Percentiles rank a stretch among this genome's conserved stretches.
These are phyloP conservation scores for Synaphobranchus kaupii DNA, from an alignment of 2,797 vertebrate species.

Conservation along the genomic window DNA sequence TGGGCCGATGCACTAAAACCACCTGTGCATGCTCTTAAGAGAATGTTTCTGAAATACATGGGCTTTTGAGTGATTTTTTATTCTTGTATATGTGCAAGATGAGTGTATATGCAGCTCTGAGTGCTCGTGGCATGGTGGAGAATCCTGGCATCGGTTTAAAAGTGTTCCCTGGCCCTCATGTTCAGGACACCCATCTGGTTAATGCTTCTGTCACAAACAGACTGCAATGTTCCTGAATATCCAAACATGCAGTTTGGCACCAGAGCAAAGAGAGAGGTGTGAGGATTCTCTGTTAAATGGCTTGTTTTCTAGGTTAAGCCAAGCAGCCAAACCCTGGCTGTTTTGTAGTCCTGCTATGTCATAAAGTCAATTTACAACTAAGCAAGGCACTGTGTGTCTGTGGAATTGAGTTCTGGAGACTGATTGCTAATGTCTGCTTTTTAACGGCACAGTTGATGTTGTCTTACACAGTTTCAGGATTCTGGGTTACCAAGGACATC, in stretches of 20 bases:
- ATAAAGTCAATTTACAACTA: not conserved
- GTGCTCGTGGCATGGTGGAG: not conserved
- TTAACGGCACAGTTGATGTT: not conserved
- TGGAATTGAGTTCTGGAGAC: not conserved
- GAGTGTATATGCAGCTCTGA: not conserved
- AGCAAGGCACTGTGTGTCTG: not conserved
- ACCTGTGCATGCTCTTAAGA: not conserved
- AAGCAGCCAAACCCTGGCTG: not conserved
- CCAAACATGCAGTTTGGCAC: not conserved
- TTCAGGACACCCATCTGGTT: constrained; percentile 13
- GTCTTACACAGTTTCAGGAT: not conserved
- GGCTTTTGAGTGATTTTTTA: not conserved
- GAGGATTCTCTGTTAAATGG: not conserved
- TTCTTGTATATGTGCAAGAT: not conserved
- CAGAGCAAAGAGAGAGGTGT: not conserved
- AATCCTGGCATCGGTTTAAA: not conserved
- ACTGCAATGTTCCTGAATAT: not conserved
- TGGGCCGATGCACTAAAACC: not conserved
- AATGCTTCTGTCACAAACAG: not conserved
- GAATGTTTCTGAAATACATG: not conserved
- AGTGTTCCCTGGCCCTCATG: not conserved
- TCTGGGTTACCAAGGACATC: not conserved
- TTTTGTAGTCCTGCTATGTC: not conserved
- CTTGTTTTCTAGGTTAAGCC: not conserved
- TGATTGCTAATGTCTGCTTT: not conserved